Base-by-base conservation (phyloP, 2,797 vertebrate species). In the Sebastes steindachneri region DNA sequence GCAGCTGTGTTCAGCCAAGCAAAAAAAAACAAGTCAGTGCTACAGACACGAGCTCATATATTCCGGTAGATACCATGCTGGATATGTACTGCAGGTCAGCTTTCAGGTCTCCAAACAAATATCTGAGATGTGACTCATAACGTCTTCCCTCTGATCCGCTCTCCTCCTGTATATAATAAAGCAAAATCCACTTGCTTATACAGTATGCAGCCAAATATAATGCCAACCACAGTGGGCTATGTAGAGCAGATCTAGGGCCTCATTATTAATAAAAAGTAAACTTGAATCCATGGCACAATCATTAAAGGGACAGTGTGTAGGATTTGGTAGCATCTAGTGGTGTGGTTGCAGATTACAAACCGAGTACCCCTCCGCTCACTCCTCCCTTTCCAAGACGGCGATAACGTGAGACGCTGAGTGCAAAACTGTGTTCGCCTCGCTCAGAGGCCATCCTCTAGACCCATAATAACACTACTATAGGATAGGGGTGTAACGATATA, bases 31-130 rank as follows among this genome's bases (percentile, higher is more conserved):
- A 35, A 12, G 11, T 11, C 53, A 51, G 59, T 65, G 55, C 25
- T 66, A 35, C 59, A 80, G 71, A 80, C 9, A 29, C 10, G n/a
- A 80, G 72, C 15, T 45, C 1, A 71, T 37, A 26, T 63, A 70
- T 74, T 75, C 19, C 33, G 66, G 11, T 26, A 62, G 66, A 60
- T 45, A 21, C 29, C 17, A 7, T 15, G 35, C 15, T 65, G 58
- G 57, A 62, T 67, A 26, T 73, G 29, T 69, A 37, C 57, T 64
- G 69, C 68, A 75, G n/a, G 65, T 53, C 51, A 75, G 72, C 63
- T 73, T 78, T 82, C 31, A 85, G 71, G 66, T 68, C 64, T 73
- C 51, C 74, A 28, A 60, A 82, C 31, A 62, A 79, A 80, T 58
- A 69, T 78, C 65, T 66, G 51, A 58, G 73, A 67, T 19, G 21